Base-by-base conservation (phyloP, 2,113 vertebrate species). In the Psilopsiagon aurifrons region DNA sequence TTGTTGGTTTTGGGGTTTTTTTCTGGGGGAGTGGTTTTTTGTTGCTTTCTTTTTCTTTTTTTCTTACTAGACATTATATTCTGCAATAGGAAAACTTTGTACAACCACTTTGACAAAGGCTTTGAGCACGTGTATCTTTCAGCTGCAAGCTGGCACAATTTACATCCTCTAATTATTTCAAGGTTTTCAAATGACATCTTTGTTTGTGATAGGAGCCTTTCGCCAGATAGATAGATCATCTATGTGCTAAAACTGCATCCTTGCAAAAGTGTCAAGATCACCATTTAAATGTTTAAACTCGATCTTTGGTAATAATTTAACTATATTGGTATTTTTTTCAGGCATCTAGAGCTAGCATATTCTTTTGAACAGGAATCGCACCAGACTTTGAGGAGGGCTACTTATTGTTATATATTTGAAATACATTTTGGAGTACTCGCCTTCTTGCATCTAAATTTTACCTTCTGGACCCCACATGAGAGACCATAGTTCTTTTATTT, bases 171-270 rank as follows among this genome's bases (percentile, higher is more conserved):
- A 54, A 37, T 86, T 78, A 49, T 68, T 75, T 94, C 11, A 74
- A 57, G 15, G 17, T 27, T 70, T 75, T 8, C 67, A 80, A 77
- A 60, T 49, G 24, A 41, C 2, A 28, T 41, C n/a, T 95, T 96
- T 95, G 78, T 96, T 69, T 95, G 29, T 51, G 46, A 33, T 33
- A 88, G 43, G 14, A 7, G 83, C 31, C 74, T 95, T 90, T 43
- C 19, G 70, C 94, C 88, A 60, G 47, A 95, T 17, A 81, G 60
- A 85, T 13, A 87, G 31, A 89, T 64, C 49, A 90, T 67, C 31
- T 96, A 22, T 11, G 13, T 96, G 60, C 31, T 96, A 90, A 91
- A 98, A 95, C 18, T 97, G 10, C 41, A 52, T 94, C 59, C 37
- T 76, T 17, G 20, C 20, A 89, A 96, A 97, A 90, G 54, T 57